Evolutionary conservation across 2,888 invertebrate species (phyloP), one percentile per base, ranked within the genome.

Genomic region (Papilio protenor): DNA sequence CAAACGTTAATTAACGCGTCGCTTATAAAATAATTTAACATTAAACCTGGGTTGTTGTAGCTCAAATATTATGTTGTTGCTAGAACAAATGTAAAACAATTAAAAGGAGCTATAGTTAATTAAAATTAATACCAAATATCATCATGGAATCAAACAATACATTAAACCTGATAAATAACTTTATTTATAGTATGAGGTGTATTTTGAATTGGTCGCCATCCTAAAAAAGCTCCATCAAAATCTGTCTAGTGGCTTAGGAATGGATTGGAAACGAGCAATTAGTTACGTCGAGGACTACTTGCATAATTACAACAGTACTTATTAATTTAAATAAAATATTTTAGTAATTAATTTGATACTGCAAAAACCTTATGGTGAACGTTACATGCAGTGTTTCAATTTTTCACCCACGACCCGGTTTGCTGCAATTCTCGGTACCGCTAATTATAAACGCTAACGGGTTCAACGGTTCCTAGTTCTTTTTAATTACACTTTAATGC

Each of bases 391-490:
- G 69, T 52, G 33, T 64, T 77, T 45, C 33, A 73, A 75, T 75
- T 75, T 78, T 75, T 57, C 71, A 71, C 45, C 55, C 52, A 49
- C 78, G 78, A 75, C 72, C 71, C 61, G 75, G 55, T 75, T 75
- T 18, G 23, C n/a, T 14, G 70, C 70, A 75, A 23, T 69, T 57
- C 71, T 71, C 49, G 40, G 45, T 72, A 73, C 23, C 33, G 78
- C 75, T 78, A 64, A 78, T 78, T 75, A 78, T 59, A 55, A 72
- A 75, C 75, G 61, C 71, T 55, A 47, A 59, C 33, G 18, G 61
- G 61, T 47, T 73, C 47, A 57, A 64, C 12, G 18, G 40, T 77
- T 66, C 21, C 52, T 71, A 61, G 59, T 76, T 75, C 21, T 40
- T 75, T 75, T 75, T 66, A 55, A 75, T 40, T 75, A 70, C 40